These are phyloP conservation scores for Ormyrus pomaceus DNA, from an alignment of 2,888 invertebrate genomes.

Conservation along the genomic window DNA sequence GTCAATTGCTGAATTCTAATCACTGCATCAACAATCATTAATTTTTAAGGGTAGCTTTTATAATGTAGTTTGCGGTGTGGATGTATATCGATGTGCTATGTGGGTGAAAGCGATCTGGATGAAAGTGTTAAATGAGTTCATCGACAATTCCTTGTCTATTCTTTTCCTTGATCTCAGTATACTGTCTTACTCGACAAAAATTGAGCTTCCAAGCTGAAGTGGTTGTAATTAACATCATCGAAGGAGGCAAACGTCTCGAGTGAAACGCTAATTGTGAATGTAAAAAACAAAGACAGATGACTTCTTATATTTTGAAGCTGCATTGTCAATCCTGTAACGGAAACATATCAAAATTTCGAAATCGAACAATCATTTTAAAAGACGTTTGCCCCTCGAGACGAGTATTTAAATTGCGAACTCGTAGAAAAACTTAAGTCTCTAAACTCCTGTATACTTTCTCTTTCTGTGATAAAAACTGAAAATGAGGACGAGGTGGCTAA, in stretches of 20 bases:
- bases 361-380: no score
- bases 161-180: conserved; percentile 20
- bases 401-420: conserved; percentile 7
- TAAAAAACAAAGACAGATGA: no score
- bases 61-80: conserved; percentile 57
- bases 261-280: no score
- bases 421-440: conserved; percentile 31
- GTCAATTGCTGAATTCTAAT: conserved; percentile 68
- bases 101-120: conserved; percentile 38
- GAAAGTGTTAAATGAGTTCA: conserved; percentile 19
- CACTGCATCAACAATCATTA: conserved; percentile 70
- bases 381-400: conserved; percentile 33
- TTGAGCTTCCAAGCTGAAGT: neutral
- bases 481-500: conserved; percentile 5
- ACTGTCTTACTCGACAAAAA: conserved; percentile 2
- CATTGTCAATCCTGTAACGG: no score
- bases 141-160: conserved; percentile 45
- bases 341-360: no score
- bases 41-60: conserved; percentile 70
- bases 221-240: neutral
- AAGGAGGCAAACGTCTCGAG: conserved; percentile 20
- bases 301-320: no score
- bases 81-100: conserved; percentile 53
- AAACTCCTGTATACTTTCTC: conserved; percentile 55
- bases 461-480: conserved; percentile 54